phyloP scores from a whole-genome alignment of 2,888 invertebrate species.

The Drosophila leonis region DNA sequence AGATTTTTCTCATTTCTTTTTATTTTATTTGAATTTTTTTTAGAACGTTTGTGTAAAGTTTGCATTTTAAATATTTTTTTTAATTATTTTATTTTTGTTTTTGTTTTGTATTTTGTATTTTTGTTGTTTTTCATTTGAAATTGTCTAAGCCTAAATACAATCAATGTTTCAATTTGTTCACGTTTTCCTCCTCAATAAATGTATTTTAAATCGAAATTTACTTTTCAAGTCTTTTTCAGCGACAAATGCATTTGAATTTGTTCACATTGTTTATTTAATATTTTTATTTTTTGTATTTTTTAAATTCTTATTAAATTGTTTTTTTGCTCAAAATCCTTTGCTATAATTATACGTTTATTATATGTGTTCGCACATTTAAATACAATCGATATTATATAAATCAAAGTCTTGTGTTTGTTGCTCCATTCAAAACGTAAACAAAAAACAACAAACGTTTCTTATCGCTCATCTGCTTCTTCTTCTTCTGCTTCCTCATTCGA shows the following conservation, averaged over 20 bases:
- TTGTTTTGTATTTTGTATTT: slow-evolving; percentile 27
- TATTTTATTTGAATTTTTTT: slow-evolving; percentile 27
- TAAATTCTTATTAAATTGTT: slow-evolving; percentile 58
- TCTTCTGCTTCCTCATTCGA: slow-evolving; percentile 42
- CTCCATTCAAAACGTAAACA: slow-evolving; percentile 55
- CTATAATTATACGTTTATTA: slow-evolving; percentile 68
- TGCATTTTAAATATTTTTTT: slow-evolving; percentile 52
- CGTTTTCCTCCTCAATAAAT: slow-evolving; percentile 63
- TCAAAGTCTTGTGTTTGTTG: slow-evolving; percentile 64
- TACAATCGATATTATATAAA: slow-evolving; percentile 60
- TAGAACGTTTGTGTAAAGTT: slow-evolving; percentile 64
- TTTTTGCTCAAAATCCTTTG: slow-evolving; percentile 72
- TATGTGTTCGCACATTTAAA: slow-evolving; percentile 69
- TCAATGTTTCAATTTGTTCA: slow-evolving; percentile 70
- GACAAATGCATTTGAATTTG: slow-evolving; percentile 81
- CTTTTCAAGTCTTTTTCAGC: slow-evolving; percentile 79
- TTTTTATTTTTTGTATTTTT: slow-evolving; percentile 12
- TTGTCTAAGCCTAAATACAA: slow-evolving; percentile 80
- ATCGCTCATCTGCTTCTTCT: slow-evolving; percentile 1
- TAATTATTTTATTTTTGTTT: slow-evolving; percentile 4
- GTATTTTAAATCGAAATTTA: slow-evolving; percentile 78
- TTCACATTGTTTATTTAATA: slow-evolving; percentile 67
- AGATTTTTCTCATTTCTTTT: slow-evolving; percentile 47
- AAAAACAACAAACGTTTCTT: slow-evolving; percentile 58
- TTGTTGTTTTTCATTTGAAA: slow-evolving; percentile 59